These are phyloP conservation scores for Drosophila kikkawai DNA, from an alignment of 1,140 invertebrate genomes.

Conservation along the genomic window DNA sequence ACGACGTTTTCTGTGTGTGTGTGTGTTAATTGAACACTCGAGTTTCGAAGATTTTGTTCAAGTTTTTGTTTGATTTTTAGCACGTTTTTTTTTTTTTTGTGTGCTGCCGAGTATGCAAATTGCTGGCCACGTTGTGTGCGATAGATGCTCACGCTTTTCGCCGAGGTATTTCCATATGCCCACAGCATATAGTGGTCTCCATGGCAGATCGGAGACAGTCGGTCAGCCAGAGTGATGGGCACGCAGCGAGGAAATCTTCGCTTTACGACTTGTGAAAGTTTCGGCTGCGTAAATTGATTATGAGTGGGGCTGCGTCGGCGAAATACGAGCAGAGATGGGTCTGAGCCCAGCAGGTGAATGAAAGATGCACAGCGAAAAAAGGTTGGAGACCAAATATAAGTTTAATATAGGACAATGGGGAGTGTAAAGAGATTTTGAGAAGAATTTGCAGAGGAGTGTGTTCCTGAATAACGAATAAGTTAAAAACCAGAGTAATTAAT, in stretches of 20 bases:
- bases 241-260: slow-evolving; percentile 48
- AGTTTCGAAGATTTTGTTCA: slow-evolving; percentile 38
- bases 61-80: slow-evolving; percentile 64
- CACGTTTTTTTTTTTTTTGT: slow-evolving; percentile 55
- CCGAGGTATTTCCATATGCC: slow-evolving; percentile 12
- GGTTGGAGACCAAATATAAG: too few species aligned
- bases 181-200: slow-evolving; percentile 1
- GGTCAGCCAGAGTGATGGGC: slow-evolving; percentile 37
- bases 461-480: not conserved
- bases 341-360: slow-evolving; percentile 39
- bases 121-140: slow-evolving; percentile 36
- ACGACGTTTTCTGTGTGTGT: slow-evolving; percentile 22
- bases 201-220: slow-evolving; percentile 52
- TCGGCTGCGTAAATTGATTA: slow-evolving; percentile 61
- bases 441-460: not conserved
- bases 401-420: not conserved
- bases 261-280: slow-evolving; percentile 58
- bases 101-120: slow-evolving; percentile 61
- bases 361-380: slow-evolving; percentile 29
- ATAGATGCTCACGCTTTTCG: slow-evolving; percentile 48
- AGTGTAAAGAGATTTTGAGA: not conserved
- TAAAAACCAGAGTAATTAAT: not conserved
- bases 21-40: slow-evolving; percentile 70
- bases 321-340: slow-evolving; percentile 33
- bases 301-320: slow-evolving; percentile 41